These are phyloP conservation scores for Melospiza melodia DNA, from an alignment of 2,113 vertebrate species.

Conservation along the genomic window DNA sequence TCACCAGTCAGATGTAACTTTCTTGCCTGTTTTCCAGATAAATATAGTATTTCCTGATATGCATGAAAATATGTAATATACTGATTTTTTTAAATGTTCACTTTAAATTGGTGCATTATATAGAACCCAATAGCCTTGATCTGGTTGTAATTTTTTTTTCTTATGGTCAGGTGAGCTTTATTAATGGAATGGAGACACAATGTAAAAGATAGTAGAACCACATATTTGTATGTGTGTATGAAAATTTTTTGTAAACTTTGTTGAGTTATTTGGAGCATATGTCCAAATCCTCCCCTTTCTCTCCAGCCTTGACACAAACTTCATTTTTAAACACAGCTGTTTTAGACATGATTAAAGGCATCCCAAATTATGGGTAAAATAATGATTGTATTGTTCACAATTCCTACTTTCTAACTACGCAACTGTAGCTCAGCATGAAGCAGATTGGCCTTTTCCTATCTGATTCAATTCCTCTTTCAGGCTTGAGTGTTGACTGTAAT, in stretches of 20 bases:
- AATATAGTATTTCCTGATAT: not conserved
- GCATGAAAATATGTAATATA: not conserved
- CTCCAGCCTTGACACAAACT: not conserved
- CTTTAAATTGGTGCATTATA: not conserved
- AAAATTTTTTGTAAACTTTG: not conserved
- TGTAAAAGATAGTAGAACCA: not conserved
- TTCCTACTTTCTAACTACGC: not conserved
- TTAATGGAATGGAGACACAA: not conserved
- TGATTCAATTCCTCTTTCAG: not conserved
- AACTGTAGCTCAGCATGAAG: not conserved
- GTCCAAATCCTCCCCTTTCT: not conserved
- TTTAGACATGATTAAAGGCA: not conserved
- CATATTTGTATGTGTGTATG: fast-evolving
- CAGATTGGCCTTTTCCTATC: not conserved
- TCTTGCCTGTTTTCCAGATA: not conserved
- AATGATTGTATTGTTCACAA: not conserved
- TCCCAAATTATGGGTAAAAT: not conserved
- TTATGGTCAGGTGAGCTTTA: not conserved
- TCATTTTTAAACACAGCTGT: not conserved
- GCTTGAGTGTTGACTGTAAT: not conserved
- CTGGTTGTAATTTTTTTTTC: not conserved
- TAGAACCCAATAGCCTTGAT: not conserved
- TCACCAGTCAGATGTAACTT: not conserved
- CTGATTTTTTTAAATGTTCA: fast-evolving
- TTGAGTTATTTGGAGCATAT: not conserved